Evolutionary conservation across 1,140 invertebrate species (phyloP).

Genomic region (Tetragnatha versicolor): DNA sequence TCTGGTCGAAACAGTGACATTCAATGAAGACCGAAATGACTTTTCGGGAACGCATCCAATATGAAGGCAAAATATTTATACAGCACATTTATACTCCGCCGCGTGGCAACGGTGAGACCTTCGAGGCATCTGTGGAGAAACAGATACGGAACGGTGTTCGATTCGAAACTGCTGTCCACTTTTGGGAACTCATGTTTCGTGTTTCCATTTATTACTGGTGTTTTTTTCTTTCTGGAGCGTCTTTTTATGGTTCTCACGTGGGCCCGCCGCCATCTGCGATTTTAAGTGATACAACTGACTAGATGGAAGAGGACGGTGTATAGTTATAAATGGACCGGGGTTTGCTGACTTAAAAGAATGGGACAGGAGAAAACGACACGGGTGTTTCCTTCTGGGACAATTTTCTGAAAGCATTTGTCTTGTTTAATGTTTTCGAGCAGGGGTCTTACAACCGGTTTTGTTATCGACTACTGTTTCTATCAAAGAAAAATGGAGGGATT

Average conservation of each 20-base stretch:
- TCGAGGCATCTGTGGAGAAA: slow-evolving; percentile 16
- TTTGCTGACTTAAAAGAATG: no score
- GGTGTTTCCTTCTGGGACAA: no score
- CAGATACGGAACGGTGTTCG: slow-evolving; percentile 6
- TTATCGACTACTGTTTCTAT: no score
- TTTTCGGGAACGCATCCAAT: slow-evolving; percentile 18
- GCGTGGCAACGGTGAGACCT: neutral
- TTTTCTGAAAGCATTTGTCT: no score
- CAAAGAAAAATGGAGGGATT: no score
- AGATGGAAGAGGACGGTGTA: no score
- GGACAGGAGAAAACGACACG: no score
- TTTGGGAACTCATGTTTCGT: neutral
- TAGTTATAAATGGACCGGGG: no score
- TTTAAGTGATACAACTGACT: slow-evolving; percentile 25
- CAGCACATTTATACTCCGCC: slow-evolving; percentile 22
- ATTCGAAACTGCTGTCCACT: neutral
- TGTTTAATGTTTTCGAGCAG: no score
- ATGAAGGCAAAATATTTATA: slow-evolving; percentile 28
- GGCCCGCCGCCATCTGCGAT: slow-evolving; percentile 3
- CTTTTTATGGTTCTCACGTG: neutral
- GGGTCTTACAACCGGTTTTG: no score
- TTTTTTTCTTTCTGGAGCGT: neutral
- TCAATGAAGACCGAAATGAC: slow-evolving; percentile 12
- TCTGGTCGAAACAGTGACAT: slow-evolving; percentile 24
- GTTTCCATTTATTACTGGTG: neutral